These are phyloP conservation scores for Tanytarsus gracilentus DNA, from an alignment of 2,888 invertebrate species.

Conservation along the genomic window DNA sequence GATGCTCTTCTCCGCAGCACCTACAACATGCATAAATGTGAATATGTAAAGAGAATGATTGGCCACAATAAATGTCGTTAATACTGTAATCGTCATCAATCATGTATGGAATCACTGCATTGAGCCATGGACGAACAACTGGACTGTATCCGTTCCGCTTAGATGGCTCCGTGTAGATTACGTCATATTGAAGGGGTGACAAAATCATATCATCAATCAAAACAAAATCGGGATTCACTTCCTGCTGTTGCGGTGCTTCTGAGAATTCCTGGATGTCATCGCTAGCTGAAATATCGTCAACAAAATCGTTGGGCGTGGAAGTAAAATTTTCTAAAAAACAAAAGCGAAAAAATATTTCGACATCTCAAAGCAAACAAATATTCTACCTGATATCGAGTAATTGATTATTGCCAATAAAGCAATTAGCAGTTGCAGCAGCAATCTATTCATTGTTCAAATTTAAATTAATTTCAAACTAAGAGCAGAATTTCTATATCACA, in stretches of 20 bases:
- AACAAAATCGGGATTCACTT: constrained; percentile 6
- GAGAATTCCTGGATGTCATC: not conserved
- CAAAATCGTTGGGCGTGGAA: no score
- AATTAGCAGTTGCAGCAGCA: no score
- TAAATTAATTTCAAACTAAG: not conserved
- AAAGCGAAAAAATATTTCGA: no score
- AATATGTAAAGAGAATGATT: not conserved
- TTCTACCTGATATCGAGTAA: no score
- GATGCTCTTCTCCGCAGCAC: not conserved
- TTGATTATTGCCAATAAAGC: no score
- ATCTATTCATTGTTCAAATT: no score
- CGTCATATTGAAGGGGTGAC: not conserved
- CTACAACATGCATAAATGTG: not conserved
- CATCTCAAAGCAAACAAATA: no score
- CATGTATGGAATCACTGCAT: not conserved
- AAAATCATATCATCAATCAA: constrained; percentile 23
- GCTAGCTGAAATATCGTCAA: not conserved
- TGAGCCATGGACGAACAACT: not conserved
- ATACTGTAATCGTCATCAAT: constrained; percentile 13
- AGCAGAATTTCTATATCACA: not conserved
- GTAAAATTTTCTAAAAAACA: no score
- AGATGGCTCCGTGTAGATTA: not conserved
- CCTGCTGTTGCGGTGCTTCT: not conserved
- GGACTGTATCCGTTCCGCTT: not conserved
- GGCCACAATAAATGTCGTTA: not conserved